Evolutionary conservation across 2,797 vertebrate genomes (phyloP), one percentile per base, ranked within the genome.

Genomic region (Syngnathus rostellatus): DNA sequence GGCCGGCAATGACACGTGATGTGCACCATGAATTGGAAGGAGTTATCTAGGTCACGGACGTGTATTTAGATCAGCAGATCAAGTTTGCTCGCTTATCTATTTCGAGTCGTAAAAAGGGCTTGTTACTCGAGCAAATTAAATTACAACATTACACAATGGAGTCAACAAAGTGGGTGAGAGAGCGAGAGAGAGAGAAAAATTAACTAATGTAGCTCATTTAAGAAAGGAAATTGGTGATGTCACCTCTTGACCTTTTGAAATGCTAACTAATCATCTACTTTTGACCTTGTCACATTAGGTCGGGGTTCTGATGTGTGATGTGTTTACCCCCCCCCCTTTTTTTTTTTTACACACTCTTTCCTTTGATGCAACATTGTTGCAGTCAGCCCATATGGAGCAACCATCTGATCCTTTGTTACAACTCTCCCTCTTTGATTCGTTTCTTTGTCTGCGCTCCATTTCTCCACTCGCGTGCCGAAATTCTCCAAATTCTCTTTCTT

Each of bases 261-360:
- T 25, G 9, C 62, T 68, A 37, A 37, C 77, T 77, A 70, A 68
- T 72, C 62, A 21, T 71, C 66, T 76, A 50, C 72, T 63, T 64
- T 19, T 60, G 77, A 66, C 60, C 66, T 16, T 64, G 68, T 74
- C 63, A 70, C 58, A 23, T 62, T 19, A 9, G 5, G 46, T 48
- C 10, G 40, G 41, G 60, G 57, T 69, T 66, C 68, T 50, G 70
- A 46, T n/a, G 70, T 74, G 74, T 5, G 19, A 77, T 72, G 66
- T 70, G 78, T 85, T 81, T 82, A 71, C 81, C 68, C 69, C 66
- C 69, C 58, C 60, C 64, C 58, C 73, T 61, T 62, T 58, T 65
- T 68, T 62, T 41, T 89, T 86, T 81, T 72, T 78, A 86, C 77
- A 82, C 64, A 75, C 83, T 86, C 77, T 63, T 75, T 76, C 77